Percentiles rank a stretch among this genome's conserved stretches.
phyloP scores from a whole-genome alignment of 2,797 vertebrate species.

The Rhincodon typus region DNA sequence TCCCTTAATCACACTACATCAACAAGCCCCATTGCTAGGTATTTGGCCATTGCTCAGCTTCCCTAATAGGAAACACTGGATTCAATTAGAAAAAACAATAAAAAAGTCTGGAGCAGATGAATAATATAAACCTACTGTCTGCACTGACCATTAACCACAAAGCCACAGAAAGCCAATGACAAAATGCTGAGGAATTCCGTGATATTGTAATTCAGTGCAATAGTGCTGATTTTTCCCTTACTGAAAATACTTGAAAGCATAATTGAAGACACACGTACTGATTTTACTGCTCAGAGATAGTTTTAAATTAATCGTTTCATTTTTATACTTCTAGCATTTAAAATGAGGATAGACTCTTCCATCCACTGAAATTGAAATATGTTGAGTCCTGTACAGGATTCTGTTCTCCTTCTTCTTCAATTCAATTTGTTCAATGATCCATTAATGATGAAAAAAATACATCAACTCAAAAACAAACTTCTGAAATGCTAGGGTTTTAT shows the following conservation, averaged over 20 bases:
- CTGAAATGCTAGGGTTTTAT: background rate
- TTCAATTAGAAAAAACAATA: background rate
- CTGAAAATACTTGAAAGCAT: background rate
- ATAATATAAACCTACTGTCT: background rate
- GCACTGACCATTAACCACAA: slow-evolving; percentile 24
- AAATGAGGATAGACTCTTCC: background rate
- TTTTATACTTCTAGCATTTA: background rate
- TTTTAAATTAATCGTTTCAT: background rate
- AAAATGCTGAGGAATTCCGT: background rate
- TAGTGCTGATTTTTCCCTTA: background rate
- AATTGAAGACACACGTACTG: background rate
- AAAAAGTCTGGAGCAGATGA: background rate
- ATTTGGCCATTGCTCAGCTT: background rate
- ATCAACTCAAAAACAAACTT: background rate
- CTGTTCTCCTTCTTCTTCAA: background rate
- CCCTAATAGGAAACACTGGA: slow-evolving; percentile 15
- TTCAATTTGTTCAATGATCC: background rate
- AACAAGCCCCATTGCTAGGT: background rate
- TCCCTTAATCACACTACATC: background rate
- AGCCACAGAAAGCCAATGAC: background rate
- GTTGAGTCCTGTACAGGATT: background rate
- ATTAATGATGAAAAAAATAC: background rate
- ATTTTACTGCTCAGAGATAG: background rate
- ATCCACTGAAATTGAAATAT: background rate
- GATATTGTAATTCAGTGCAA: background rate